These are phyloP conservation scores for Solenopsis fugax DNA, from an alignment of 1,140 invertebrate genomes.

Conservation along the genomic window DNA sequence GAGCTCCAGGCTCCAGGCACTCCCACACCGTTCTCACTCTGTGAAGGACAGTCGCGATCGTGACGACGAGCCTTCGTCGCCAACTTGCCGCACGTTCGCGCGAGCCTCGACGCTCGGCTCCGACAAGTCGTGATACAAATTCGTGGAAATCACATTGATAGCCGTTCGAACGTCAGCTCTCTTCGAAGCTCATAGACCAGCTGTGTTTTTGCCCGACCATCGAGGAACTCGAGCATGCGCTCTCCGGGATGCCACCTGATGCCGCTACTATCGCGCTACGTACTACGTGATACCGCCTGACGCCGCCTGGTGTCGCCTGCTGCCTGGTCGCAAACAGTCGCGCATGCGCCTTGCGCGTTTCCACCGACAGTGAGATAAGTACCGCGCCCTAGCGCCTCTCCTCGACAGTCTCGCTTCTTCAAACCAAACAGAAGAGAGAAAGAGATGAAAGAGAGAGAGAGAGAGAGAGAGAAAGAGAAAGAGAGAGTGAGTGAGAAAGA, in stretches of 20 bases:
- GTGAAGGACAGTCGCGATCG: conserved; percentile 43
- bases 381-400: too few species aligned
- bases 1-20: conserved; percentile 32
- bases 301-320: neutral
- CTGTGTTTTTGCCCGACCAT: conserved; percentile 80
- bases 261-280: neutral
- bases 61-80: conserved; percentile 8
- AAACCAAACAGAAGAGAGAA: too few species aligned
- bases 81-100: conserved; percentile 20
- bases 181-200: conserved; percentile 76
- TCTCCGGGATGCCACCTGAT: neutral
- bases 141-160: conserved; percentile 76
- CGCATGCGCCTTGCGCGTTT: too few species aligned
- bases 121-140: conserved; percentile 65
- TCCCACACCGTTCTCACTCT: conserved; percentile 43
- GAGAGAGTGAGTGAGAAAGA: too few species aligned
- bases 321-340: too few species aligned
- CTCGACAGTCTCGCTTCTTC: too few species aligned
- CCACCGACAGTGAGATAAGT: too few species aligned
- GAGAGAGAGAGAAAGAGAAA: too few species aligned
- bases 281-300: conserved; percentile 35
- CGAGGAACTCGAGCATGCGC: conserved; percentile 72
- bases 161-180: conserved; percentile 72
- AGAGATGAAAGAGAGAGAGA: too few species aligned
- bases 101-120: conserved; percentile 52